Evolutionary conservation across 1,140 invertebrate genomes (phyloP).

Genomic region (Anagrus nilaparvatae): DNA sequence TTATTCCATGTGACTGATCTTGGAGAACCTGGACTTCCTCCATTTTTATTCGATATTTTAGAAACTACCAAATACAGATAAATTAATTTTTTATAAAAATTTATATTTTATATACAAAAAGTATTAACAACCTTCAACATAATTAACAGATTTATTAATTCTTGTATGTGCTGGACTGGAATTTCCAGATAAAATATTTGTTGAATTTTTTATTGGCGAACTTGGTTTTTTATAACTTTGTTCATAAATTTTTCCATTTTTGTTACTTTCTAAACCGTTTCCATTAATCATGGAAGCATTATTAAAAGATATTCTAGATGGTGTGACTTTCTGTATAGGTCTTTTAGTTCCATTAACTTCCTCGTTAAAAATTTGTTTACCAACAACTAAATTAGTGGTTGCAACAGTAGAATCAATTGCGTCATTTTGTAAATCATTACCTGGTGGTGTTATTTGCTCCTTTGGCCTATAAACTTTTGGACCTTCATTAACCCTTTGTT

Average conservation of each 20-base stretch:
- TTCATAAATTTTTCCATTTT: constrained; percentile 32
- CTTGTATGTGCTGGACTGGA: constrained; percentile 38
- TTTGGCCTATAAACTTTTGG: constrained; percentile 58
- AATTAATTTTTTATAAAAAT: not conserved
- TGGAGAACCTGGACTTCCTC: constrained; percentile 38
- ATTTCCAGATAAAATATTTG: constrained; percentile 31
- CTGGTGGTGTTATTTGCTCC: constrained; percentile 32
- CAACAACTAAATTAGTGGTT: constrained; percentile 13
- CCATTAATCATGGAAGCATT: constrained; percentile 35
- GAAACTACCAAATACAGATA: constrained; percentile 19
- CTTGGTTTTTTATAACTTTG: constrained; percentile 58
- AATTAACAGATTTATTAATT: constrained; percentile 42
- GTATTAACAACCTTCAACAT: constrained; percentile 39
- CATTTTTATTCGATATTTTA: constrained; percentile 26
- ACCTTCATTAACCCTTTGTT: constrained; percentile 67
- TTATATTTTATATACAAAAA: not conserved
- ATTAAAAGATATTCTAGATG: constrained; percentile 40
- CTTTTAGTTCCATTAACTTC: constrained; percentile 40
- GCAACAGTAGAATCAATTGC: constrained; percentile 22
- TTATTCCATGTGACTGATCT: constrained; percentile 59
- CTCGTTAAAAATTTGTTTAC: constrained; percentile 33
- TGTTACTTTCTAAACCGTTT: constrained; percentile 35
- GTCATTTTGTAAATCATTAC: constrained; percentile 29
- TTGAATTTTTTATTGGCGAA: constrained; percentile 55
- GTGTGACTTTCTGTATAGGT: constrained; percentile 49